Base-by-base conservation (phyloP, 2,113 vertebrate genomes). In the Athene noctua region DNA sequence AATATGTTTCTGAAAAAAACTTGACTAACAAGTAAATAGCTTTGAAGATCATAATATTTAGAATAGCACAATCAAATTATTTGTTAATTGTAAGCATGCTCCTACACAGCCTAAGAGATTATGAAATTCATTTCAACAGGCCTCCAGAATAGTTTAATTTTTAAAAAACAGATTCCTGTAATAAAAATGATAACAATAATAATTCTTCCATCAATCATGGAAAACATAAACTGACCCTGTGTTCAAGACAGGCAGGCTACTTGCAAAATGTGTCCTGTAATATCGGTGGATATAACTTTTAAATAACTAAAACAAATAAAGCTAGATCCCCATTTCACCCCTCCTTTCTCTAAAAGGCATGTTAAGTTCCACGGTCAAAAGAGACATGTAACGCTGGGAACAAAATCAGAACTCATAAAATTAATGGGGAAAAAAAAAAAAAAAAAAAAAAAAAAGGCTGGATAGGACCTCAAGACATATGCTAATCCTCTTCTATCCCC, bases 61-160 rank as follows among this genome's bases (percentile, higher is more conserved):
- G 51, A 88, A 79, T 6, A 71, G 9, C 42, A 61, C 11, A 23
- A 4, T 62, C 0, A 0, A 4, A 10, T 66, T 71, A 63, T 92
- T 61, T 86, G 25, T 84, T n/a, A 71, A 55, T 47, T 71, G 27
- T 6, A n/a, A 44, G 42, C 23, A 54, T 78, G 34, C 23, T 25
- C 30, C 27, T 80, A 65, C 38, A 47, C 25, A 55, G 46, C 6
- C 42, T 29, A 22, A 30, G 22, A 82, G 13, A n/a, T n/a, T 46
- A 27, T 15, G 17, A 77, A 92, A 93, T 80, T 58, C 0, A 80
- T 77, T 80, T 80, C 23, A 52, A 19, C 5, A 57, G 20, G 29
- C 65, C 27, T 85, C 4, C 26, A 72, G 14, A 67, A 63, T 0
- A 71, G 54, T n/a, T 72, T 44, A 30, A 16, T 57, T 72, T 58